Evolutionary conservation across 2,797 vertebrate genomes (phyloP).

Genomic region (Dicrostonyx torquatus): DNA sequence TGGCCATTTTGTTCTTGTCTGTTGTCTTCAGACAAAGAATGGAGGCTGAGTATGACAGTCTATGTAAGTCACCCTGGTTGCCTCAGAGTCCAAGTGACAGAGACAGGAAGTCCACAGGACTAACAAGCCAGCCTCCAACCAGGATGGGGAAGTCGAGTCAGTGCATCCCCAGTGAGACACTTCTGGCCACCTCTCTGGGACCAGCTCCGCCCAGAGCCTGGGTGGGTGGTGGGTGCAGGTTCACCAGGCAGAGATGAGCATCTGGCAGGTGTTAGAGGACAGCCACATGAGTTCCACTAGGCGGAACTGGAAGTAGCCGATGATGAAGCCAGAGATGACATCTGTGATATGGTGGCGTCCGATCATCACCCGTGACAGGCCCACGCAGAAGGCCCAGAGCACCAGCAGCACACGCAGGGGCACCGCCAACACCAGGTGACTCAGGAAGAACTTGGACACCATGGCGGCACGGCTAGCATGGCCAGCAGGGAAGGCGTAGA

Average conservation of each 20-base stretch:
- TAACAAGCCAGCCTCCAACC: background rate
- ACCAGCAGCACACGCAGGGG: conserved; percentile 95
- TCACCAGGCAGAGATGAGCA: conserved; percentile 94
- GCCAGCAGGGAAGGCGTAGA: conserved; percentile 94
- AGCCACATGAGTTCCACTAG: conserved; percentile 97
- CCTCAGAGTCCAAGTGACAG: background rate
- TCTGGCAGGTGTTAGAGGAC: conserved; percentile 95
- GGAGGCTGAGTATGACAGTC: background rate
- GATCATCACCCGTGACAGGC: conserved; percentile 94
- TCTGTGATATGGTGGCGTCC: conserved; percentile 96
- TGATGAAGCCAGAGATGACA: conserved; percentile 92
- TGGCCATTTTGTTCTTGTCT: background rate
- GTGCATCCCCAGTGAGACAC: background rate
- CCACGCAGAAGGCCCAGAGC: conserved; percentile 95
- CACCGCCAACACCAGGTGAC: conserved; percentile 96
- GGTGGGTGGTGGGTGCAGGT: accelerated
- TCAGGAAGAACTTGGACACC: conserved; percentile 97
- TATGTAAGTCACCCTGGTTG: accelerated
- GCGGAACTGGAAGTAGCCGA: conserved; percentile 95
- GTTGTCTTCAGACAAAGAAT: background rate
- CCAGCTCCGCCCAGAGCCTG: background rate
- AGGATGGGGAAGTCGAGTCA: accelerated
- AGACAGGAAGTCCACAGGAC: background rate
- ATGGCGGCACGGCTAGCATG: conserved; percentile 95
- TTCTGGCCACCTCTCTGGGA: background rate